Base-by-base conservation (phyloP, 2,888 invertebrate genomes). In the Siphlonurus alternatus region DNA sequence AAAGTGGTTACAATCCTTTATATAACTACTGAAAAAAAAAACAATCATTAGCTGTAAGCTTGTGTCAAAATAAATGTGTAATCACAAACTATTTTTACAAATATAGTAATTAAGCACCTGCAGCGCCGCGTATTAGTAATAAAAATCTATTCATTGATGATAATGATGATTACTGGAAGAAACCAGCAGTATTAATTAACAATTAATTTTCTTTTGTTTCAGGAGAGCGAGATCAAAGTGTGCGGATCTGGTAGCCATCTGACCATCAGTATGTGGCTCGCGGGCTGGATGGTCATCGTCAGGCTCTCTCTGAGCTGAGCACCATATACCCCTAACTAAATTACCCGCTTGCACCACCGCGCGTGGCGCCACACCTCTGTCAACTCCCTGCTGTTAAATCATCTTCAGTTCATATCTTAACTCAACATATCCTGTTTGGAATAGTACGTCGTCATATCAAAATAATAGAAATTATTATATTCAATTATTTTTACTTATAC, bases 211-310 rank as follows among this genome's bases (percentile, higher is more conserved):
- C 20, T 5, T 7, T 10, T 22, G 15, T 7, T 22, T 2, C 67
- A 70, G 70, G 89, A 77, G 68, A 73, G 75, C 72, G 77, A 77
- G 67, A 77, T 77, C 65, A 76, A 76, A 67, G 72, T 72, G 62
- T 77, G 77, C 68, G 76, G 76, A 59, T 54, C 38, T 20, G 53
- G 60, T 20, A 38, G 61, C 25, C 24, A 53, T 60, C 51, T 59
- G 25, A 53, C 61, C 60, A 20, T 56, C n/a, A 20, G 7, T 20
- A n/a, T 56, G n/a, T 22, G n/a, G 22, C n/a, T 22, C n/a, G n/a
- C 56, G n/a, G 56, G 19, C 5, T 56, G 56, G 56, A n/a, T 56
- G n/a, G 22, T 56, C 5, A 3, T 56, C 7, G 7, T 56, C 19
- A 5, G 19, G 7, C n/a, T 5, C 7, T 56, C n/a, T 56, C n/a